phyloP scores from a whole-genome alignment of 2,888 invertebrate species.

The Pemphredon lugubris region DNA sequence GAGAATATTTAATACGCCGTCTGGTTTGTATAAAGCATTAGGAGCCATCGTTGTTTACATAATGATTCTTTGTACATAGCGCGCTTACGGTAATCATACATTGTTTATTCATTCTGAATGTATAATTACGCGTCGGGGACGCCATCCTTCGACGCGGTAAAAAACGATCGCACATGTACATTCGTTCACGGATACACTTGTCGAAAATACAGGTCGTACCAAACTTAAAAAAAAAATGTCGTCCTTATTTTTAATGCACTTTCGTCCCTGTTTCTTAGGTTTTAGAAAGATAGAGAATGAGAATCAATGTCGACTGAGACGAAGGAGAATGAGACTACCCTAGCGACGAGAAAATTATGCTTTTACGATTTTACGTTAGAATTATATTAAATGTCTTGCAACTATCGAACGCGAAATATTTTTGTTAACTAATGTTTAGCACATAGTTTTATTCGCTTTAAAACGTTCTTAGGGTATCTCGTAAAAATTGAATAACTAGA shows the following conservation, averaged over 20 bases:
- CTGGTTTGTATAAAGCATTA: constrained; percentile 71
- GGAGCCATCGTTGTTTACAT: constrained; percentile 71
- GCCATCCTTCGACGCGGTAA: constrained; percentile 63
- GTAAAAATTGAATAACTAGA: too few species aligned
- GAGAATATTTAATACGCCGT: constrained; percentile 57
- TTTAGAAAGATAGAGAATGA: too few species aligned
- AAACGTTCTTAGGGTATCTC: too few species aligned
- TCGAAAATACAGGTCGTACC: constrained; percentile 74
- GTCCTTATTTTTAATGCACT: constrained; percentile 1
- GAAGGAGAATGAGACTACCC: too few species aligned
- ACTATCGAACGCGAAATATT: too few species aligned
- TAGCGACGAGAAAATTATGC: too few species aligned
- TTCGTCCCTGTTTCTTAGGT: neutral
- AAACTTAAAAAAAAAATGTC: constrained; percentile 54
- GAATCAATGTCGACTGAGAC: too few species aligned
- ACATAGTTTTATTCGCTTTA: too few species aligned
- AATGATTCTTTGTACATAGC: constrained; percentile 64
- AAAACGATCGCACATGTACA: constrained; percentile 74
- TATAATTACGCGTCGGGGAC: constrained; percentile 64
- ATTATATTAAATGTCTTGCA: too few species aligned
- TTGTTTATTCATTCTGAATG: constrained; percentile 67
- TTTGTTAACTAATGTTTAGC: too few species aligned
- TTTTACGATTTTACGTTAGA: too few species aligned
- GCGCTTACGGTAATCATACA: constrained; percentile 63
- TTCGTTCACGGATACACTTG: constrained; percentile 73